Evolutionary conservation across 2,888 invertebrate species (phyloP), one percentile per base, ranked within the genome.

Genomic region (Elaeidobius kamerunicus): DNA sequence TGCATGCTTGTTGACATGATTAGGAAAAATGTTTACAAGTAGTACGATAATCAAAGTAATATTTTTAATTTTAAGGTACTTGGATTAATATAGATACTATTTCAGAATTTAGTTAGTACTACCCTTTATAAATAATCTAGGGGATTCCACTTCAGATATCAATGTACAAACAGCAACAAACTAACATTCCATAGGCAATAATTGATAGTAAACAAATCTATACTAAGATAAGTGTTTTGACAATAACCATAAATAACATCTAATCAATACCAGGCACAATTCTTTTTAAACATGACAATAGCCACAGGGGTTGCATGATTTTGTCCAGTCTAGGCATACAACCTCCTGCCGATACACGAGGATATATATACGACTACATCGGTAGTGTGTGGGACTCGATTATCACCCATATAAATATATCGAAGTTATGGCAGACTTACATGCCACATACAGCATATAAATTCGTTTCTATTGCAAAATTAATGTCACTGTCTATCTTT

Each of bases 311-410:
- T 23, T 30, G 30, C 36, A 16, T 23, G 23, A 7, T 16, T 35
- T 23, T 34, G 35, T 34, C 44, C 44, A 35, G 34, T 44, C 44
- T 44, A 44, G 4, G 16, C 4, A 45, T 38, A 41, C 52, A 58
- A 58, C 60, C 60, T 60, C 58, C 56, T 46, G 54, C 48, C 53
- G 60, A 57, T 54, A 58, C 51, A 52, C 60, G 39, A 55, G 52
- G 57, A 60, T 57, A 54, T 62, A 60, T 61, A n/a, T n/a, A n/a
- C n/a, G 62, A 60, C 57, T 48, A 56, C 62, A 59, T 58, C 60
- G 63, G 63, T 62, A 62, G 63, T 59, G 60, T 61, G 64, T 63
- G 61, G 64, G 64, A 58, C 55, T 63, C 52, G 57, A 62, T 61
- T 62, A 62, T 60, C 53, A 56, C 56, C 54, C 53, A 56, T 49